A percentile compares a stretch with the other conserved stretches of the same genome.
Conservation (phyloP, 1,140 invertebrate genomes). For the Tetragonula clypearis region DNA sequence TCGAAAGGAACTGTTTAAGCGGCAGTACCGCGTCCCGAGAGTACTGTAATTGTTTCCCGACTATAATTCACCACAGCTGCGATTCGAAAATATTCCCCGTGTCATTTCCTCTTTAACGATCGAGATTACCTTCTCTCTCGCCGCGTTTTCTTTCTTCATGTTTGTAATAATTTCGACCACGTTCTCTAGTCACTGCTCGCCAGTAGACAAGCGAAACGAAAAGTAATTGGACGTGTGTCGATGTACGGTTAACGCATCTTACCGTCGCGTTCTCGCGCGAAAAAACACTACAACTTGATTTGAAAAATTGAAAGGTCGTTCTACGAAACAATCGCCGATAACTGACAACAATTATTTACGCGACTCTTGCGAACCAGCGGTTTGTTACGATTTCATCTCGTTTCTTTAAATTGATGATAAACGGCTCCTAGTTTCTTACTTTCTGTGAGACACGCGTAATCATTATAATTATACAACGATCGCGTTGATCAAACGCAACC, state of each 20-base stretch:
- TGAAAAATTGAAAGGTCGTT: not conserved
- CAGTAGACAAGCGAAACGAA: not conserved
- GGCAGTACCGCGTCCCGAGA: not conserved
- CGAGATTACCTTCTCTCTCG: not conserved
- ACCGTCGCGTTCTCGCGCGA: not conserved
- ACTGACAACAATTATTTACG: not conserved
- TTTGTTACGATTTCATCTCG: not conserved
- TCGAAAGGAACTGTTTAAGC: not conserved
- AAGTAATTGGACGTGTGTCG: not conserved
- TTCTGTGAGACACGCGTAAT: not conserved
- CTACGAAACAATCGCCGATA: not conserved
- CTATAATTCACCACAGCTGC: not conserved
- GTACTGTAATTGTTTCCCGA: not conserved
- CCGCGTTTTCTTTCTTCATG: not conserved
- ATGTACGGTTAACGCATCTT: not conserved
- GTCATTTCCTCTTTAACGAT: not conserved
- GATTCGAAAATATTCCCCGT: not conserved
- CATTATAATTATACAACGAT: slow-evolving; percentile 49
- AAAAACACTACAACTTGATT: not conserved
- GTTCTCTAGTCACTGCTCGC: no score
- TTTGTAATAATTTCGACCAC: not conserved
- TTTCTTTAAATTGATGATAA: not conserved
- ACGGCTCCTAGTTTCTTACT: not conserved
- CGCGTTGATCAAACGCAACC: slow-evolving; percentile 19
- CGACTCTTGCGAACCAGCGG: not conserved